These are phyloP conservation scores for Anniella stebbinsi DNA, from an alignment of 2,797 vertebrate species.

Conservation along the genomic window DNA sequence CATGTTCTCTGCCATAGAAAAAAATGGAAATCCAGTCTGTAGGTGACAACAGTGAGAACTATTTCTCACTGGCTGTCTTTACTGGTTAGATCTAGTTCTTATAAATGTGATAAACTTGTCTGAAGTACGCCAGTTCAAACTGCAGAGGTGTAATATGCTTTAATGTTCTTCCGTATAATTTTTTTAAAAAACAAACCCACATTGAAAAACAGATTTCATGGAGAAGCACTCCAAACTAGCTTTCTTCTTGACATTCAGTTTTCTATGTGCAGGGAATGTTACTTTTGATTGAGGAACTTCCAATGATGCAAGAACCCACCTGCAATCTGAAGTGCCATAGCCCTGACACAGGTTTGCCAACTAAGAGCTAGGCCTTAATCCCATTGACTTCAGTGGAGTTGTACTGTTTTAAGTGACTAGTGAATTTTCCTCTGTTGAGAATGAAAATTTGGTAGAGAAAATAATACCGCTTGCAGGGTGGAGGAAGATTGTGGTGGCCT, in stretches of 20 bases:
- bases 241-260: neutral
- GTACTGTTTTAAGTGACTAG: neutral
- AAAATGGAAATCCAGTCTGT: neutral
- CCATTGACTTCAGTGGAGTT: neutral
- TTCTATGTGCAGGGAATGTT: neutral
- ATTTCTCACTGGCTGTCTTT: neutral
- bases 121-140: neutral
- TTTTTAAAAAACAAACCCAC: neutral
- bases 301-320: neutral
- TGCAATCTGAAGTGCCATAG: neutral
- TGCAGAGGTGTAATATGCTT: neutral
- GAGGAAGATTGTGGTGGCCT: neutral
- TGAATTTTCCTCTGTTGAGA: neutral
- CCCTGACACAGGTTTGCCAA: neutral
- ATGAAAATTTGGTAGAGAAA: neutral
- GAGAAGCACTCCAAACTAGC: neutral
- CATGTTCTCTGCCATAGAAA: neutral
- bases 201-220: neutral
- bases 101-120: neutral
- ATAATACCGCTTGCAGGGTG: neutral
- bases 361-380: neutral
- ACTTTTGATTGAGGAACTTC: neutral
- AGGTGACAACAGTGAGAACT: neutral
- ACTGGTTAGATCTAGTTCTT: neutral
- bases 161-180: neutral